phyloP scores from a whole-genome alignment of 1,140 invertebrate species.

The Microplitis mediator region DNA sequence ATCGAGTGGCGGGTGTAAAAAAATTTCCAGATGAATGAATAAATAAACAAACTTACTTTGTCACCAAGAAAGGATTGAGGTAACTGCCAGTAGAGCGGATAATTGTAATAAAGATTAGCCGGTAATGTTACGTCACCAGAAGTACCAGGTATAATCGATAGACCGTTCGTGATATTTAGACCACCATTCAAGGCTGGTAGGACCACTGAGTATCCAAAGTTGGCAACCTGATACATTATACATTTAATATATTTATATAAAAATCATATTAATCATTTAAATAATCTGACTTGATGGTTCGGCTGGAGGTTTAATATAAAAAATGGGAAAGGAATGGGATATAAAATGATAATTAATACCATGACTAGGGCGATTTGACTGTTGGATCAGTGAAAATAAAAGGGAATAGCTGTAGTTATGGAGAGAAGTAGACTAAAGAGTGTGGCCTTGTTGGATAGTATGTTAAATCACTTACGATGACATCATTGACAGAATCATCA shows the following conservation, averaged over 20 bases:
- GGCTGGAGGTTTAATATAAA: too few species aligned
- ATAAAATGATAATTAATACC: background rate
- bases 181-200: constrained; percentile 50
- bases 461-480: constrained; percentile 52
- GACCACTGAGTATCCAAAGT: constrained; percentile 46
- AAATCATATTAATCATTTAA: background rate
- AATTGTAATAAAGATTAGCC: constrained; percentile 69
- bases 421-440: background rate
- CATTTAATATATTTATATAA: background rate
- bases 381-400: background rate
- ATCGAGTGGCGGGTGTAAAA: background rate
- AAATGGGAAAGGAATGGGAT: background rate
- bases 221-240: constrained; percentile 49
- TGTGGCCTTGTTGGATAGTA: background rate
- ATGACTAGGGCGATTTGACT: background rate
- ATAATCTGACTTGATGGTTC: background rate
- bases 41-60: constrained; percentile 63
- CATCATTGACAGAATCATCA: constrained; percentile 60
- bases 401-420: too few species aligned
- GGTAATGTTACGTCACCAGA: constrained; percentile 71
- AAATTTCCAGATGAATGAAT: background rate
- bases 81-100: constrained; percentile 86
- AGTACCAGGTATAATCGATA: constrained; percentile 71
- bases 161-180: constrained; percentile 66
- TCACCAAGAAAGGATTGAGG: constrained; percentile 86